Evolutionary conservation across 2,113 vertebrate genomes (phyloP), one percentile per base, ranked within the genome.

Genomic region (Eretmochelys imbricata): DNA sequence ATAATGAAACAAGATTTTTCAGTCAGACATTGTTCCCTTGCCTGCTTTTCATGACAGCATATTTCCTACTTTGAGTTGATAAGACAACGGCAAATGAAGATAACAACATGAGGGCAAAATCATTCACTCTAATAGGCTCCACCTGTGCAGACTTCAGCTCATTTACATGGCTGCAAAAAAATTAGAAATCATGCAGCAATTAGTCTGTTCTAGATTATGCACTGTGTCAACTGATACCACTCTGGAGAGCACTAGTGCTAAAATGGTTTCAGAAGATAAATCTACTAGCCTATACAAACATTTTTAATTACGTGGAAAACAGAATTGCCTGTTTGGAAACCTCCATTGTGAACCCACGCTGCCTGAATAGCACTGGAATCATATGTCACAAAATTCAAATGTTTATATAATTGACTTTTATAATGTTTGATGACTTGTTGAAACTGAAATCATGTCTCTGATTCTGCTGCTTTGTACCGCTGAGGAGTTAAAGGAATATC

Each of bases 1-100:
- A 99, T 99, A 99, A 99, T 98, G 97, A 98, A 99, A 99, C 99
- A 99, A 97, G 98, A 98, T 98, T 99, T 99, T 99, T 97, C 98
- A 99, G 99, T 99, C 99, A 99, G 98, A 98, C 98, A 98, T 98
- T 98, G 98, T 98, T 98, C 98, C 98, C 98, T 96, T 35, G 97
- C 94, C 96, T 98, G 97, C 98, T 98, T 98, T 99, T 98, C 98
- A 96, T 97, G 98, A 98, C 98, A 97, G 98, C 98, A 96, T 97
- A 98, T 98, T 98, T 97, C 98, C 98, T 98, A 97, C 97, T 97
- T 95, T 84, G 96, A 97, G 97, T 96, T 98, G 98, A 98, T 98
- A 98, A 98, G 98, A 98, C 98, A 98, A 98, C 98, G 93, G 98
- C 98, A 98, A 98, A 98, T 98, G 98, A 98, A 98, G 98, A 98